Conservation (phyloP, 2,888 invertebrate genomes). For the Erpobdella octoculata region DNA sequence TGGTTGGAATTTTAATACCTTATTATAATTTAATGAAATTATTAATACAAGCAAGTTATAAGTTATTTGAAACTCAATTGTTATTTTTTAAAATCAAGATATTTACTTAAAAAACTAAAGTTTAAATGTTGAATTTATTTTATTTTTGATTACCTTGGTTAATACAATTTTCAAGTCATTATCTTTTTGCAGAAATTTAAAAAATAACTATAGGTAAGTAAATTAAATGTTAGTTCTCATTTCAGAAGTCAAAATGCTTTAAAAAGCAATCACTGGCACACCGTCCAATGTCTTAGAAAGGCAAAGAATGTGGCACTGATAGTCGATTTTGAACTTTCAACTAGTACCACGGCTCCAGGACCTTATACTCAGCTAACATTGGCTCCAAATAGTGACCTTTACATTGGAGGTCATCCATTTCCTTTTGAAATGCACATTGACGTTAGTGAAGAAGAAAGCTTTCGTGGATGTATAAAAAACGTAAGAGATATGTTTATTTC, state of each 20-base stretch:
- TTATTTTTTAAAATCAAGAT: too few species aligned
- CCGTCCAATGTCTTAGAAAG: conserved; percentile 61
- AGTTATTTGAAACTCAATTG: too few species aligned
- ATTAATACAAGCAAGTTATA: background rate
- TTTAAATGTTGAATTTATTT: too few species aligned
- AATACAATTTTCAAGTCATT: too few species aligned
- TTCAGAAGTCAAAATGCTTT: conserved; percentile 69
- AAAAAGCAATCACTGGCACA: conserved; percentile 75
- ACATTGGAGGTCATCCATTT: conserved; percentile 80
- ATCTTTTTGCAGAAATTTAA: background rate
- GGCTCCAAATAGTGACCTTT: conserved; percentile 72
- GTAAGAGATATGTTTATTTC: conserved; percentile 53
- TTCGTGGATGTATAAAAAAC: conserved; percentile 85
- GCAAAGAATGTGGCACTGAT: conserved; percentile 69
- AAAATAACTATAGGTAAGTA: too few species aligned
- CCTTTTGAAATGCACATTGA: conserved; percentile 68
- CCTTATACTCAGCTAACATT: conserved; percentile 74
- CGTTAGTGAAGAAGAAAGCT: conserved; percentile 68
- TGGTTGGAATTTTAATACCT: too few species aligned
- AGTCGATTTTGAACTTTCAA: conserved; percentile 67
- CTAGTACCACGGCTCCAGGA: conserved; percentile 69
- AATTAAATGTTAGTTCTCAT: background rate
- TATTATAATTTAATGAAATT: background rate
- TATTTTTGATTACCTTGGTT: too few species aligned
- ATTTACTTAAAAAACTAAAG: too few species aligned